A percentile compares a stretch with the other conserved stretches of the same genome.
These are phyloP conservation scores for Moxostoma hubbsi DNA, from an alignment of 2,797 vertebrate genomes.

Conservation along the genomic window DNA sequence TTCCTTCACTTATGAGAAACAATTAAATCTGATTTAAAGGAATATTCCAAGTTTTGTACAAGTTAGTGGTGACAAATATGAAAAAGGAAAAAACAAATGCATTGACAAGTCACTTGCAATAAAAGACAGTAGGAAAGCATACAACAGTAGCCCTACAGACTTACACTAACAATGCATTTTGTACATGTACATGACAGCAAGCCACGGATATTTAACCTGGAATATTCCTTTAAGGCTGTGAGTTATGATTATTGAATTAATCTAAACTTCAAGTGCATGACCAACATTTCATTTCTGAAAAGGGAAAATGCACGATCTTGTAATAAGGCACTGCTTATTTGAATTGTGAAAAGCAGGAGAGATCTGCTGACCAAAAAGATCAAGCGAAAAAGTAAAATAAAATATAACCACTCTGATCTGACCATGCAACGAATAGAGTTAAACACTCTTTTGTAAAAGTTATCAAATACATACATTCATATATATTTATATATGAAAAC, in stretches of 20 bases:
- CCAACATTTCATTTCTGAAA: constrained; percentile 55
- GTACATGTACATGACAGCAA: not conserved
- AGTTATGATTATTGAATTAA: constrained; percentile 55
- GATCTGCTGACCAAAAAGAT: constrained; percentile 54
- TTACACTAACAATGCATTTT: not conserved
- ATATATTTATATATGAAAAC: constrained; percentile 81
- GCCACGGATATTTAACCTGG: not conserved
- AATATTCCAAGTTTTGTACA: constrained; percentile 17
- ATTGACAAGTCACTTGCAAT: not conserved
- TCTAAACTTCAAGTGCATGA: constrained; percentile 74
- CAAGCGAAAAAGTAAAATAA: constrained; percentile 78
- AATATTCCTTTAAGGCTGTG: constrained; percentile 58
- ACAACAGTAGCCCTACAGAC: too few species aligned
- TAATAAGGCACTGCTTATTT: constrained; percentile 91
- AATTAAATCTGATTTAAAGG: constrained; percentile 39
- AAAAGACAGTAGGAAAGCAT: not conserved
- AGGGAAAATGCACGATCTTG: constrained; percentile 70
- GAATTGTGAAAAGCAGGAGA: constrained; percentile 78
- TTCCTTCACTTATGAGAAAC: constrained; percentile 65
- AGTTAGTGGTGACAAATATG: not conserved
- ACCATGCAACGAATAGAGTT: constrained; percentile 93
- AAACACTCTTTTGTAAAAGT: constrained; percentile 98
- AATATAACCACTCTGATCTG: constrained; percentile 88
- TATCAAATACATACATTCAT: constrained; percentile 79
- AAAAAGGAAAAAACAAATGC: not conserved